Conservation (phyloP, 2,888 invertebrate genomes). For the Pandemis corylana region DNA sequence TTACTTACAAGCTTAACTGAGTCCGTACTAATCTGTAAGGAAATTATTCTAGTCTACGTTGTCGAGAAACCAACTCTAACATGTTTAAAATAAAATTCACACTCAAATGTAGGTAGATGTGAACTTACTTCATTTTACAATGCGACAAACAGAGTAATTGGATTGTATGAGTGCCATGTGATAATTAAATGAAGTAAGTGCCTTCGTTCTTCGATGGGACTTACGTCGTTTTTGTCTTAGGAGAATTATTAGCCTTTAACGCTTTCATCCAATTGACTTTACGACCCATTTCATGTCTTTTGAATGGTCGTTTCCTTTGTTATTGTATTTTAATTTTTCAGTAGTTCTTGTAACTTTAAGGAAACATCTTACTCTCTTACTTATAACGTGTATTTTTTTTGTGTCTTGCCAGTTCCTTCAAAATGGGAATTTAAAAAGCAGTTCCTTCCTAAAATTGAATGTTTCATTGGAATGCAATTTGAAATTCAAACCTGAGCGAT, state of each 20-base stretch:
- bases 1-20: constrained; percentile 10
- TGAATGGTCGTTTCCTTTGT: not conserved
- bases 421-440: no score
- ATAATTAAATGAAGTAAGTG: not conserved
- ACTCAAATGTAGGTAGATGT: not conserved
- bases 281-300: constrained; percentile 6
- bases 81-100: not conserved
- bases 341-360: not conserved
- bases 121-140: not conserved
- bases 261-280: not conserved
- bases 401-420: no score
- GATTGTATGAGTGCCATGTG: not conserved
- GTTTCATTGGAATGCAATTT: no score
- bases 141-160: not conserved
- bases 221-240: not conserved
- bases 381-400: no score
- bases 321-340: not conserved
- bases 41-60: not conserved
- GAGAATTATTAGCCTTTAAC: constrained; percentile 12
- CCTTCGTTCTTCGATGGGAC: not conserved
- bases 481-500: no score
- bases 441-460: no score
- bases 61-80: not conserved
- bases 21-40: not conserved
- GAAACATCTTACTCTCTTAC: not conserved